phyloP scores from a whole-genome alignment of 1,140 invertebrate species.

The Drosophila bifasciata region DNA sequence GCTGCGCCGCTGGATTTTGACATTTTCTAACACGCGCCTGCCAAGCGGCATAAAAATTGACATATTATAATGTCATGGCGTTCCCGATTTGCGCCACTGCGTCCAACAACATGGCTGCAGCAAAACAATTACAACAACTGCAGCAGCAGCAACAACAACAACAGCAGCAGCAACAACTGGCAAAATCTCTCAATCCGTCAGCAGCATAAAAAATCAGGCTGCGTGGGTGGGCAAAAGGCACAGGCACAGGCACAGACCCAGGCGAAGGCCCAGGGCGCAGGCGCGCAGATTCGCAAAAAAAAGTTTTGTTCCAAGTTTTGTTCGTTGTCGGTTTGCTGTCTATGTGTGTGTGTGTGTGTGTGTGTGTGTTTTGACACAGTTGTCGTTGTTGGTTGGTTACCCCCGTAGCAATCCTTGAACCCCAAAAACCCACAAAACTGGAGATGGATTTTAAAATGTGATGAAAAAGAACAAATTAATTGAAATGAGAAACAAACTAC shows the following conservation, averaged over 20 bases:
- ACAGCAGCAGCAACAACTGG: background rate
- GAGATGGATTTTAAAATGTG: no score
- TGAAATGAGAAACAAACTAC: no score
- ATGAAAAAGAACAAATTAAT: no score
- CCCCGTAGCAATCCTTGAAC: slow-evolving; percentile 3
- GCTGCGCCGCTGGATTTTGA: slow-evolving; percentile 74
- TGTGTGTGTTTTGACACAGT: slow-evolving; percentile 49
- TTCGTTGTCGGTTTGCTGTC: slow-evolving; percentile 16
- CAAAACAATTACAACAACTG: slow-evolving; percentile 13
- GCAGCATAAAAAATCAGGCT: slow-evolving; percentile 22
- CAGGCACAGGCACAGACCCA: slow-evolving; percentile 20
- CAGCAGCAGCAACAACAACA: background rate
- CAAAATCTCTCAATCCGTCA: slow-evolving; percentile 66
- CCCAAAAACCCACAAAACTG: no score
- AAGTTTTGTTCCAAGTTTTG: slow-evolving; percentile 3
- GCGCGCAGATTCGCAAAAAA: slow-evolving; percentile 17
- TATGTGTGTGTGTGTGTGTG: slow-evolving; percentile 16
- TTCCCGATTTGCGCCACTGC: slow-evolving; percentile 81
- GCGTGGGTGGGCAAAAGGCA: slow-evolving; percentile 66
- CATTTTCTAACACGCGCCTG: slow-evolving; percentile 80
- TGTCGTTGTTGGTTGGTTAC: slow-evolving; percentile 50
- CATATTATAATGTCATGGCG: slow-evolving; percentile 82
- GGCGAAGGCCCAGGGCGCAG: slow-evolving; percentile 28
- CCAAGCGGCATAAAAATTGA: slow-evolving; percentile 82
- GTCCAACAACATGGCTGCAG: slow-evolving; percentile 57